These are phyloP conservation scores for Amphipoea lucens DNA, from an alignment of 2,888 invertebrate species.

Conservation along the genomic window DNA sequence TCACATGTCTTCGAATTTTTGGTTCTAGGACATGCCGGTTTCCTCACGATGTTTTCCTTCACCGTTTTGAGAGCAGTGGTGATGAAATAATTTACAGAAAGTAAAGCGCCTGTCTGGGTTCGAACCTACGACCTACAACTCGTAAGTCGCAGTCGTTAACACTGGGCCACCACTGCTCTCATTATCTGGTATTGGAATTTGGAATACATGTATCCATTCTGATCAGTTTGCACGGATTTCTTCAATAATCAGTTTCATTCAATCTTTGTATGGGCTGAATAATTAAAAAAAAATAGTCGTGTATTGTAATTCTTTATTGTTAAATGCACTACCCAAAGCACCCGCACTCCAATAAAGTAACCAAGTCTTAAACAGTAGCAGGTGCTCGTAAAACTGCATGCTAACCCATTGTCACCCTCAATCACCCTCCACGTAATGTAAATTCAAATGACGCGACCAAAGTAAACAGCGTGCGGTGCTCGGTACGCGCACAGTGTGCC, in stretches of 20 bases:
- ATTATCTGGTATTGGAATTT: no score
- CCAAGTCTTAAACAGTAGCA: neutral
- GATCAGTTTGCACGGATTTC: neutral
- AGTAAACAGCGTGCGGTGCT: conserved; percentile 29
- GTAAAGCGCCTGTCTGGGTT: no score
- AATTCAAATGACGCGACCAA: conserved; percentile 31
- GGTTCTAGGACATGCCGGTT: no score
- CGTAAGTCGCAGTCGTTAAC: no score
- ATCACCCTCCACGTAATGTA: conserved; percentile 25
- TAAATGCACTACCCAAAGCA: neutral
- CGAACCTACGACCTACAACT: no score
- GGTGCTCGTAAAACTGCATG: conserved; percentile 6
- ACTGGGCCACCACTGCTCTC: no score
- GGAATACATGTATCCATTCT: neutral
- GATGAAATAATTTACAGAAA: no score
- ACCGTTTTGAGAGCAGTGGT: no score
- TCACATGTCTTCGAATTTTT: no score
- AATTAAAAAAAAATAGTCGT: neutral
- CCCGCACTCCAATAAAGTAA: neutral
- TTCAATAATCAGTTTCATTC: neutral
- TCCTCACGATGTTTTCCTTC: no score
- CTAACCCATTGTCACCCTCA: conserved; percentile 12
- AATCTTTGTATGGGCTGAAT: neutral
- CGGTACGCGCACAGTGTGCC: conserved; percentile 36
- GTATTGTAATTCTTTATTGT: neutral